Base-by-base conservation (phyloP, 2,888 invertebrate species). In the Cinara cedri region DNA sequence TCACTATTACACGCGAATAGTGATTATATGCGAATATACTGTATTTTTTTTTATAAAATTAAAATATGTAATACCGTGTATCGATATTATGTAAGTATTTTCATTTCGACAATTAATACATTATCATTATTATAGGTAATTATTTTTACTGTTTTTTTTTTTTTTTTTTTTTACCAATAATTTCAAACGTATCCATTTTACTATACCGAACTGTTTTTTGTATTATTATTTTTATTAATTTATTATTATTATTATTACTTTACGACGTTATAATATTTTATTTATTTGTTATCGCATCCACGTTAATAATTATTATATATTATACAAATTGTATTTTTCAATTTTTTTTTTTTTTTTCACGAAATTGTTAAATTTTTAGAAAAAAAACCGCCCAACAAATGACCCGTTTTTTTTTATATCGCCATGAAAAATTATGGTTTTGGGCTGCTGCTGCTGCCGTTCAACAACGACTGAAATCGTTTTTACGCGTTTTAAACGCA, bases 261-360 rank as follows among this genome's bases (percentile, higher is more conserved):
- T 66, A 46, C 46, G 24, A 72, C 46, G 60, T 72, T 72, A 34
- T 34, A 46, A 72, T 72, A 72, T 72, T 72, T 60, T 72, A 72
- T 72, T 60, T 62, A 72, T 60, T 72, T 72, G 72, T 72, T 72
- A 72, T 68, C 26, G 34, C 34, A 51, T 60, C 60, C 60, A 60
- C 24, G 72, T 57, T 55, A 72, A 72, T 60, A 6, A 34, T n/a
- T n/a, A n/a, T n/a, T n/a, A n/a, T n/a, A n/a, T 34, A 34, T 34
- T 34, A 34, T 72, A 60, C 60, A 72, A 19, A 16, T 57, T 11
- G 60, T 72, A 72, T 24, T 72, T 49, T n/a, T n/a, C n/a, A n/a
- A n/a, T n/a, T n/a, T n/a, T n/a, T n/a, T n/a, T n/a, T n/a, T n/a
- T n/a, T n/a, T 72, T 46, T 60, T 49, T 24, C n/a, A 24, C 60